phyloP scores from a whole-genome alignment of 2,113 vertebrate genomes.

The Toxotes chatareus region DNA sequence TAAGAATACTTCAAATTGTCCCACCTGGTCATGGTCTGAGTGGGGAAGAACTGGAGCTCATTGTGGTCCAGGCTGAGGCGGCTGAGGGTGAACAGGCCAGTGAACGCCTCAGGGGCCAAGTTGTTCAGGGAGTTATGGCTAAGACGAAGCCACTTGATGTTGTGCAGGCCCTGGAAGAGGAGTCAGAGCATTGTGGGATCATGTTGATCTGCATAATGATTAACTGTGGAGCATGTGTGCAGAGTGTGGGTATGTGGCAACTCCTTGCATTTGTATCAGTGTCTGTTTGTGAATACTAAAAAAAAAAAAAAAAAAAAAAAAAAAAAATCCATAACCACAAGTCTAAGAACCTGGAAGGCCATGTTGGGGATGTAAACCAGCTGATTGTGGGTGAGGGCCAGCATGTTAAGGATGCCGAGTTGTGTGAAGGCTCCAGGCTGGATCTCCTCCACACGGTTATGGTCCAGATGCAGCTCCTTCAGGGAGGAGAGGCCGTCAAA shows the following conservation, averaged over 20 bases:
- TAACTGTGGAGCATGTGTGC: background rate
- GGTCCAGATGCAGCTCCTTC: conserved; percentile 88
- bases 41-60: conserved; percentile 92
- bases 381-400: conserved; percentile 89
- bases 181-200: background rate
- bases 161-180: conserved; percentile 86
- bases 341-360: conserved; percentile 86
- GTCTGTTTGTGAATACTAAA: background rate
- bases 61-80: conserved; percentile 93
- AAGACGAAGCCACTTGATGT: conserved; percentile 89
- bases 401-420: conserved; percentile 87
- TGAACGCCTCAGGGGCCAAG: conserved; percentile 90
- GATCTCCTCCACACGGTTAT: conserved; percentile 93
- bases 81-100: conserved; percentile 86
- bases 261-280: background rate
- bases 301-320: too few species aligned
- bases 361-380: conserved; percentile 94
- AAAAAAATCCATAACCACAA: background rate
- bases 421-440: conserved; percentile 90
- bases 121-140: conserved; percentile 91
- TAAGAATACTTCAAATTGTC: background rate
- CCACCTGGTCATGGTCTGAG: conserved; percentile 87
- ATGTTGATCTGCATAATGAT: background rate
- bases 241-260: background rate
- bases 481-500: conserved; percentile 92